Evolutionary conservation across 2,888 invertebrate genomes (phyloP), one percentile per base, ranked within the genome.

Genomic region (Cephus sareptanus): DNA sequence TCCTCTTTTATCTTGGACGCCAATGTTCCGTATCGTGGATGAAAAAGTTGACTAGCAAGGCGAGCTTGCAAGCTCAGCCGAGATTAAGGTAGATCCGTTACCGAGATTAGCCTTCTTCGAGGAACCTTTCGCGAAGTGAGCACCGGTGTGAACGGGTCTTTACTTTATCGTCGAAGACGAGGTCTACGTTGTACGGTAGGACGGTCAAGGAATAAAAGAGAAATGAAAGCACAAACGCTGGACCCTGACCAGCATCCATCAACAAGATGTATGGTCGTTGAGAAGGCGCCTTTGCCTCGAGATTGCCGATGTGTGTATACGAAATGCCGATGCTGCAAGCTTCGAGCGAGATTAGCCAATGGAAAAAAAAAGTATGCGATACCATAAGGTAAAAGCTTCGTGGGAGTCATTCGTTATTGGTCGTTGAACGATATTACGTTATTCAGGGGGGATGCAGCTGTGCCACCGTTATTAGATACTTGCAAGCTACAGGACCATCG

Each of bases 201-300:
- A 56, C 23, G 56, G 56, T 56, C 56, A 23, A 56, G 56, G 23
- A 56, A 15, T 56, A 56, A 40, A 23, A 35, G 68, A 35, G 37
- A 30, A 69, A 68, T 33, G 13, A 69, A 40, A 35, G 23, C 35
- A 56, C 79, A 73, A 81, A 82, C 77, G 80, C 78, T 79, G 79
- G 81, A 83, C 78, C 80, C 81, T 81, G 76, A 79, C 78, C 78
- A 80, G 76, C 83, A 85, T 85, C 85, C 82, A 84, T 85, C 85
- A 86, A 81, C 81, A 84, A 85, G 86, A 85, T 83, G 76, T 84
- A 86, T 86, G 84, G 82, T 79, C 80, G 81, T 34, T 34, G 75
- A 69, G 69, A 40, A 69, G 68, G 37, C 34, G 35, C 13, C 75
- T 35, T 33, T 73, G 23, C 34, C 23, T 74, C 74, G 30, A 74